phyloP scores from a whole-genome alignment of 2,113 vertebrate species.

The Nibea coibor region DNA sequence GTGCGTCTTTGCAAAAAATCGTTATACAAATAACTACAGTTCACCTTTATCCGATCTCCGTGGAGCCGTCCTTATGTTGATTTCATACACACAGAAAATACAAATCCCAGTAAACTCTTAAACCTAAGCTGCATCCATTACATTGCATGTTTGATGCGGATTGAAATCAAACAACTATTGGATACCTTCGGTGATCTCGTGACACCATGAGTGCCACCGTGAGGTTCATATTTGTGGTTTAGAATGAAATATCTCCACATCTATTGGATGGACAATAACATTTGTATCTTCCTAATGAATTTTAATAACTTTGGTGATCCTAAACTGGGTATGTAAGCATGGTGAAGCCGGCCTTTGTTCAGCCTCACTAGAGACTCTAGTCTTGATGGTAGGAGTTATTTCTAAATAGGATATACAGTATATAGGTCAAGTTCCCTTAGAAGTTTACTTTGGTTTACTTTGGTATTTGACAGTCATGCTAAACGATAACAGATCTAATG shows the following conservation, averaged over 20 bases:
- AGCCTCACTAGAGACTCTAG: not conserved
- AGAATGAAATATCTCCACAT: not conserved
- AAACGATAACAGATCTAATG: too few relatives aligned
- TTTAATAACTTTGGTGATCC: not conserved
- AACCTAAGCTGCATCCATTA: slow-evolving; percentile 2
- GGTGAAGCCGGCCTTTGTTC: too few relatives aligned
- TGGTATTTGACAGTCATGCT: too few relatives aligned
- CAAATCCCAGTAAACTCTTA: slow-evolving; percentile 2
- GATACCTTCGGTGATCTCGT: not conserved
- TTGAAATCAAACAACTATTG: not conserved
- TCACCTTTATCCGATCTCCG: slow-evolving; percentile 14
- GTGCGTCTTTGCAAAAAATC: not conserved
- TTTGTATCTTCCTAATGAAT: not conserved
- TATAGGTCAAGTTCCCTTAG: not conserved
- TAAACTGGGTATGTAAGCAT: not conserved
- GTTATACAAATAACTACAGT: not conserved
- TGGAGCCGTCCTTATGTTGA: not conserved
- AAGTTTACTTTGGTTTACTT: not conserved
- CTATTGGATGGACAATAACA: not conserved
- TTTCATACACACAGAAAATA: slow-evolving; percentile 16
- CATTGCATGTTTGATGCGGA: not conserved
- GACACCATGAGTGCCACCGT: not conserved
- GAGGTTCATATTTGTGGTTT: slow-evolving; percentile 1
- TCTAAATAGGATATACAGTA: too few relatives aligned
- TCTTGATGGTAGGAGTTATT: not conserved